Percentiles rank a stretch among this genome's conserved stretches.
Conservation (phyloP, 2,113 vertebrate species). For the Hystrix cristata region DNA sequence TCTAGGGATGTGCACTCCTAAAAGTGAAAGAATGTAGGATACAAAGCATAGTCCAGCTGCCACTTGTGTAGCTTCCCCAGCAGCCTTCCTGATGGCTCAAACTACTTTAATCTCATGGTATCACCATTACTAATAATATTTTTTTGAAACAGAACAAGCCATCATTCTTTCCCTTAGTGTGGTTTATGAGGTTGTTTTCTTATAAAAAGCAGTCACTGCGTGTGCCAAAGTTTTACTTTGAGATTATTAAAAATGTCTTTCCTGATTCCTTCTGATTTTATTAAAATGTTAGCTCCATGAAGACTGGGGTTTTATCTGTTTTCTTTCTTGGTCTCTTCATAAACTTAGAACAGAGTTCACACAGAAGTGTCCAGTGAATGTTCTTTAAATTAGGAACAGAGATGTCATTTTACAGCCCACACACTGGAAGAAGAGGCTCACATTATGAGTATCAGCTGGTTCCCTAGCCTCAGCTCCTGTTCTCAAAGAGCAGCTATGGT, state of each 20-base stretch:
- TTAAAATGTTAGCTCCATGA: neutral
- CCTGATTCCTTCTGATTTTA: neutral
- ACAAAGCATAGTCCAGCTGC: neutral
- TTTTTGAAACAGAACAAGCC: neutral
- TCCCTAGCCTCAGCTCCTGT: neutral
- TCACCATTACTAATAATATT: neutral
- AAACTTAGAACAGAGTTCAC: neutral
- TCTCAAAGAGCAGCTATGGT: neutral
- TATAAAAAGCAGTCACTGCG: neutral
- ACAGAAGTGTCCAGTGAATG: neutral
- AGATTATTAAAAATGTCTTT: constrained; percentile 13
- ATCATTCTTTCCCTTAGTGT: constrained; percentile 4
- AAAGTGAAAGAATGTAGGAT: neutral
- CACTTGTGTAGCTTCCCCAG: neutral
- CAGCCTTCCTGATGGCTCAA: neutral
- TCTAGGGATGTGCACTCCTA: neutral
- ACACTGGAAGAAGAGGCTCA: neutral
- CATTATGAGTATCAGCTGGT: neutral
- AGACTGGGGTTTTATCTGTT: neutral
- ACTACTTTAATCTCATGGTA: neutral
- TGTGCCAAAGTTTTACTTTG: neutral
- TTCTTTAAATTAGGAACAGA: neutral
- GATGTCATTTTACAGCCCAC: neutral
- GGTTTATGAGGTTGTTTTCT: neutral
- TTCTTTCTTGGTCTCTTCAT: neutral